Evolutionary conservation across 1,140 invertebrate genomes (phyloP), one percentile per base, ranked within the genome.

Genomic region (Brachionus paranguensis): DNA sequence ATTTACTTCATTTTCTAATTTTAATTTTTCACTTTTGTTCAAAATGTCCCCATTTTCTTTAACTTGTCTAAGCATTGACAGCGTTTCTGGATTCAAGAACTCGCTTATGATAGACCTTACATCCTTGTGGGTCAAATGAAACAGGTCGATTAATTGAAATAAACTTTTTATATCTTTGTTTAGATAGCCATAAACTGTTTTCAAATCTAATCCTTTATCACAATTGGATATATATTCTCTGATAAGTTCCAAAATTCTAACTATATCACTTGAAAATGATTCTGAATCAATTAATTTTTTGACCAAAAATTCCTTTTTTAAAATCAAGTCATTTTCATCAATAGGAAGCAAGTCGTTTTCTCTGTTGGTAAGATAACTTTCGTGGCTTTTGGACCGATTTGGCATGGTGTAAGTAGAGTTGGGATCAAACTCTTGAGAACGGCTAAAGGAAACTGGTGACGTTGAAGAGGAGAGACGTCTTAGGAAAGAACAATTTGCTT

Each of bases 201-300:
- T 72, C 20, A 72, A 72, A 45, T 72, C 33, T 20, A 72, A 72
- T 24, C 20, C 33, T 3, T 37, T 14, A 11, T 72, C 37, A 17
- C 17, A 43, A 41, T 41, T 41, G 3, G 68, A 72, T 20, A 72
- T 41, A 50, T 50, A 76, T 10, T 76, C 72, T 47, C 47, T 47
- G n/a, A 76, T 14, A 12, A 76, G 47, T 5, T 50, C 41, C n/a
- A 76, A 76, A 14, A 50, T 3, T 53, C 47, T 76, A 2, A 50
- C 17, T 14, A 76, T 76, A n/a, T 76, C 72, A 50, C 45, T 76
- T 50, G 45, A 27, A 76, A 76, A 76, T n/a, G 72, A 76, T 27
- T 76, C 72, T 24, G 72, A 50, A 76, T 76, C 43, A 24, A 76
- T 76, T n/a, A 76, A 27, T 27, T 76, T 76, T 24, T 76, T 76